These are phyloP conservation scores for Poeciliopsis presidionis DNA, from an alignment of 2,797 vertebrate genomes.

Conservation along the genomic window DNA sequence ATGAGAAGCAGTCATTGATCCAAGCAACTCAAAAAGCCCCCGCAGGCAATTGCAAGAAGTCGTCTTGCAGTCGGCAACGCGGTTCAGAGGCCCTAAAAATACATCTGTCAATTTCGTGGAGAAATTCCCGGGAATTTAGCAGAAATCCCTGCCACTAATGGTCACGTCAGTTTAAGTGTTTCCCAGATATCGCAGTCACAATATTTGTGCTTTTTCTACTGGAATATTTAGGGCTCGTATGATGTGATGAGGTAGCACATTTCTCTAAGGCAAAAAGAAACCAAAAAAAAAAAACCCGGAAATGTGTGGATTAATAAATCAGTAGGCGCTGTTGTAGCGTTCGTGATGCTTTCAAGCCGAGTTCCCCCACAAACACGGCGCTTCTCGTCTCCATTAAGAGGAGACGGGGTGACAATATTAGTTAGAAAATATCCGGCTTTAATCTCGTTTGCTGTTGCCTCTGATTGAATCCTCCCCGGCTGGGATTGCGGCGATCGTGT, in stretches of 20 bases:
- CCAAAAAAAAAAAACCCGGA: background rate
- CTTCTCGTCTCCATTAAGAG: constrained; percentile 35
- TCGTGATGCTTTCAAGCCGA: constrained; percentile 36
- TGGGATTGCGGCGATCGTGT: constrained; percentile 55
- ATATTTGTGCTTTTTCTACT: constrained; percentile 30
- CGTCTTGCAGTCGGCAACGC: constrained; percentile 73
- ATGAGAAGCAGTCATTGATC: constrained; percentile 82
- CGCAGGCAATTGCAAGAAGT: constrained; percentile 76
- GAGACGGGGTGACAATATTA: constrained; percentile 20
- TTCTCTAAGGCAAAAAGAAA: constrained; percentile 24
- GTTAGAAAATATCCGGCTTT: constrained; percentile 34
- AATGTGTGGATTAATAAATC: constrained; percentile 54
- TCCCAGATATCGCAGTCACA: constrained; percentile 47
- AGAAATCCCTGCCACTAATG: constrained; percentile 62
- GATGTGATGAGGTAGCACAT: constrained; percentile 27
- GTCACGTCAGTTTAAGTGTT: constrained; percentile 63
- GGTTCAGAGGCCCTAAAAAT: constrained; percentile 77
- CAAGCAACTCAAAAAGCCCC: constrained; percentile 77
- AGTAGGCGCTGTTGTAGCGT: constrained; percentile 35
- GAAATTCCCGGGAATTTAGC: constrained; percentile 74
- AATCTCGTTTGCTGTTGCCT: constrained; percentile 41
- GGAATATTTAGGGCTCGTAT: constrained; percentile 33
- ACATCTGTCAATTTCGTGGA: constrained; percentile 63
- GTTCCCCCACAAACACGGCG: constrained; percentile 30
- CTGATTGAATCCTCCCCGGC: constrained; percentile 51